These are phyloP conservation scores for Ceyx margarethae DNA, from an alignment of 2,113 vertebrate species.

Conservation along the genomic window DNA sequence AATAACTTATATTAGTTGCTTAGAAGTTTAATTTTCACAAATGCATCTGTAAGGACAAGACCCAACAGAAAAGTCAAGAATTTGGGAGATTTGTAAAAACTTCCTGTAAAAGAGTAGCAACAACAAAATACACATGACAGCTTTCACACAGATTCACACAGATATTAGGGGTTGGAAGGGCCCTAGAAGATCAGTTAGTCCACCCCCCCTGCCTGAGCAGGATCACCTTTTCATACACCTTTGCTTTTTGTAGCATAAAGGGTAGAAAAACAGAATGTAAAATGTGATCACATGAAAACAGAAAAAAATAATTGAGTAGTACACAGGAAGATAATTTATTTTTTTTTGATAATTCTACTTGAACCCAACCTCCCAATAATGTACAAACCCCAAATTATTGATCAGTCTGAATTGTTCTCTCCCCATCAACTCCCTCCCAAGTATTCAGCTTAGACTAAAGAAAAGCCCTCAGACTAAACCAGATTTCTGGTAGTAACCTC, in stretches of 20 bases:
- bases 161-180: too few relatives aligned
- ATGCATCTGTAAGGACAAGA: not conserved
- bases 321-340: not conserved
- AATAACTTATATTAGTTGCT: not conserved
- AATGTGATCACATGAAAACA: not conserved
- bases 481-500: not conserved
- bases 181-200: too few relatives aligned
- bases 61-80: not conserved
- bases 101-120: not conserved
- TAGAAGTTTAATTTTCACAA: not conserved
- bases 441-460: not conserved
- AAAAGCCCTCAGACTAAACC: not conserved
- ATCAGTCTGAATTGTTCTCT: not conserved
- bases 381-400: not conserved
- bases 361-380: not conserved
- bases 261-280: not conserved
- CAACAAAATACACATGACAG: not conserved
- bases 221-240: not conserved
- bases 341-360: not conserved
- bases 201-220: too few relatives aligned
- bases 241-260: not conserved
- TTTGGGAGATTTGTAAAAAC: not conserved
- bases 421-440: not conserved
- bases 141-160: not conserved
- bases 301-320: not conserved